Evolutionary conservation across 1,140 invertebrate genomes (phyloP).

Genomic region (Drosophila trapezifrons): DNA sequence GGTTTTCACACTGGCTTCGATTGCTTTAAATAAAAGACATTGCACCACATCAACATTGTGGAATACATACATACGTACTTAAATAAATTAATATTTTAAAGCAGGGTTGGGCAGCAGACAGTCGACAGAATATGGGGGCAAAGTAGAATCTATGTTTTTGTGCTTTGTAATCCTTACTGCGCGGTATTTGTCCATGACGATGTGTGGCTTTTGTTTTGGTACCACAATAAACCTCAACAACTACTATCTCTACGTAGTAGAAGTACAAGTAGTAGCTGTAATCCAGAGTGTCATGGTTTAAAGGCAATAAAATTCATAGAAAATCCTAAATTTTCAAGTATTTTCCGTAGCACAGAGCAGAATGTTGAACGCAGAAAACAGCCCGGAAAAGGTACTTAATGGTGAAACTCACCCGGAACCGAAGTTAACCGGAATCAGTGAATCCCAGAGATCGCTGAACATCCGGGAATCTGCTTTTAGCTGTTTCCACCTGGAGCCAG

Average conservation of each 20-base stretch:
- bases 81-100: neutral
- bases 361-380: neutral
- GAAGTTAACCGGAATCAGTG: neutral
- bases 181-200: neutral
- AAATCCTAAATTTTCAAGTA: neutral
- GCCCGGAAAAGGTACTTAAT: neutral
- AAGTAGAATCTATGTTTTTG: neutral
- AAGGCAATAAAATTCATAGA: neutral
- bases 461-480: neutral
- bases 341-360: neutral
- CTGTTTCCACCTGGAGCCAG: neutral
- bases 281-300: neutral
- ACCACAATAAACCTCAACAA: neutral
- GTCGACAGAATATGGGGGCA: too few relatives aligned
- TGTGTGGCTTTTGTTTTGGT: neutral
- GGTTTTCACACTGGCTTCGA: conserved; percentile 19
- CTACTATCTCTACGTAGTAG: neutral
- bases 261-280: neutral
- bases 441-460: conserved; percentile 7
- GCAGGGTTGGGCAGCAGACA: neutral
- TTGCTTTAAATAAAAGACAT: conserved; percentile 19
- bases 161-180: too few relatives aligned
- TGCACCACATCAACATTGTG: conserved; percentile 5
- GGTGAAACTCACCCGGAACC: neutral
- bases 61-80: too few relatives aligned